Evolutionary conservation across 2,797 vertebrate species (phyloP).

Genomic region (Rhynchotus rufescens): DNA sequence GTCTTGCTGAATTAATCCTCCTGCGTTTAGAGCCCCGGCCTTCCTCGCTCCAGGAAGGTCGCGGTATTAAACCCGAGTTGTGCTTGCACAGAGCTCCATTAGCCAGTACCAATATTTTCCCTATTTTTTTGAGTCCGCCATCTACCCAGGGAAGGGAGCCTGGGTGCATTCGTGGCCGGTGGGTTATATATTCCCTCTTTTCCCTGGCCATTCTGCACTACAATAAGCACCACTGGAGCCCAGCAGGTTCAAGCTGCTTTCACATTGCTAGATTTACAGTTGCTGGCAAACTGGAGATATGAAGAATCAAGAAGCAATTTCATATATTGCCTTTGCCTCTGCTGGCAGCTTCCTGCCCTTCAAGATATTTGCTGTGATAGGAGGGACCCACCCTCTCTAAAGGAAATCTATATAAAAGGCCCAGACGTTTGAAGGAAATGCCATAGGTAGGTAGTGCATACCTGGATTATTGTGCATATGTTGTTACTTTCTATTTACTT

Average conservation of each 20-base stretch:
- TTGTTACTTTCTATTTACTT: background rate
- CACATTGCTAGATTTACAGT: conserved; percentile 45
- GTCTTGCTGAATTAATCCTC: background rate
- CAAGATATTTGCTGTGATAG: conserved; percentile 51
- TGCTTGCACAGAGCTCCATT: background rate
- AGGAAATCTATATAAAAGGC: conserved; percentile 3
- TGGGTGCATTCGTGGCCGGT: background rate
- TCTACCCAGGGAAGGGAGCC: background rate
- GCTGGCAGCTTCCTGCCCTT: conserved; percentile 44
- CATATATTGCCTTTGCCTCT: conserved; percentile 57
- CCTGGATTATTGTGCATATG: background rate
- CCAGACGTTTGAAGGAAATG: background rate
- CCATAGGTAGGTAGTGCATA: background rate
- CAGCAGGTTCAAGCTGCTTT: background rate
- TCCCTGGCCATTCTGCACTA: background rate
- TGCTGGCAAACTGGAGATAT: conserved; percentile 43
- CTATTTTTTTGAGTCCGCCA: background rate
- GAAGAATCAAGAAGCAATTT: conserved; percentile 64
- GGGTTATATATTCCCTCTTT: background rate
- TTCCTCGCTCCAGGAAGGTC: background rate
- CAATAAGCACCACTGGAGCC: conserved; percentile 19
- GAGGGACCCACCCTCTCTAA: background rate
- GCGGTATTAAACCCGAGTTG: fast-evolving
- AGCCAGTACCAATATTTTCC: background rate
- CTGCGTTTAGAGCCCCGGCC: background rate